A percentile compares a stretch with the other conserved stretches of the same genome.
These are phyloP conservation scores for Entosphenus tridentatus DNA, from an alignment of 2,113 vertebrate species.

Conservation along the genomic window DNA sequence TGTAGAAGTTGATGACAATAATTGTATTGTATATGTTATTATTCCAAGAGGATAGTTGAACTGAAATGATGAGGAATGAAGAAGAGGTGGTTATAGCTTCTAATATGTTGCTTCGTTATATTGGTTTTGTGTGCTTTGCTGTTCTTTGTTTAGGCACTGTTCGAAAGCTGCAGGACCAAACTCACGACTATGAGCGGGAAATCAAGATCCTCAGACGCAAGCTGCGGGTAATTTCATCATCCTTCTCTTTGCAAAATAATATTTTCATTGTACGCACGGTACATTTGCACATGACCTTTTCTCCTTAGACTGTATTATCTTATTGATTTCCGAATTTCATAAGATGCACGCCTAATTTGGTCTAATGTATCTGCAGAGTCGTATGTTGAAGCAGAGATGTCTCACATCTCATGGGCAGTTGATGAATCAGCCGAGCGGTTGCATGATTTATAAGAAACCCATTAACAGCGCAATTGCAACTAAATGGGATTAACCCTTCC, in stretches of 20 bases:
- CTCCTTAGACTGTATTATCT: neutral
- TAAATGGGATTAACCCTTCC: too few species aligned
- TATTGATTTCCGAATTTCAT: neutral
- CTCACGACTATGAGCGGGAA: constrained; percentile 83
- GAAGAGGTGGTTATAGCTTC: too few species aligned
- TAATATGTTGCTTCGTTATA: too few species aligned
- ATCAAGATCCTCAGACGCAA: constrained; percentile 77
- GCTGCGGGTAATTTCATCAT: constrained; percentile 37
- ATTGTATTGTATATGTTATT: too few species aligned
- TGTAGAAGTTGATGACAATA: too few species aligned
- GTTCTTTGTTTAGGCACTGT: constrained; percentile 43
- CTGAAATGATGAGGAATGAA: too few species aligned
- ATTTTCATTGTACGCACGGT: neutral
- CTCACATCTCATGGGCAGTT: too few species aligned
- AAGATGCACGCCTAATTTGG: constrained; percentile 9
- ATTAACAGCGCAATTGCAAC: too few species aligned
- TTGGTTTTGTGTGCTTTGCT: neutral
- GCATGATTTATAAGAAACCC: too few species aligned
- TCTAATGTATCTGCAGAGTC: constrained; percentile 9
- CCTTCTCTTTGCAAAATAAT: neutral
- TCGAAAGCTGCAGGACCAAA: constrained; percentile 85
- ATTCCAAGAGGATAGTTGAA: too few species aligned
- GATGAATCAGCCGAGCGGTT: too few species aligned
- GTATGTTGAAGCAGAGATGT: neutral
- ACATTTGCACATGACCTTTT: neutral